Percentiles rank a stretch among this genome's conserved stretches.
Evolutionary conservation across 2,888 invertebrate species (phyloP).

Genomic region (Nesidiocoris tenuis): DNA sequence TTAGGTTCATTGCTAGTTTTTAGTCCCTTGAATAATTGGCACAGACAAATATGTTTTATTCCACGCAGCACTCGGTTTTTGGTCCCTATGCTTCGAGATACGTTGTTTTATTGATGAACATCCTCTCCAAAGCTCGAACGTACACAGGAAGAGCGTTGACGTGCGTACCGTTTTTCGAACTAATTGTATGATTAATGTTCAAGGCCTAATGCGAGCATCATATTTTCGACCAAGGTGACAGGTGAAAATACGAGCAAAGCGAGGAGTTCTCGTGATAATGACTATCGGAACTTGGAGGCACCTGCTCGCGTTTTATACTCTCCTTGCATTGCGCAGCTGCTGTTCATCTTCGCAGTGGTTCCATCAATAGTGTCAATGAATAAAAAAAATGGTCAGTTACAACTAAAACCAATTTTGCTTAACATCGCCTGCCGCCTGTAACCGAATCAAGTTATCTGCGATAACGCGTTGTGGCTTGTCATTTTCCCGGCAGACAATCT

Average conservation of each 20-base stretch:
- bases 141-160: conserved; percentile 32
- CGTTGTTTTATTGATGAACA: background rate
- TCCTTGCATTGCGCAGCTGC: too few species aligned
- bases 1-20: too few species aligned
- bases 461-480: too few species aligned
- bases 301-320: conserved; percentile 8
- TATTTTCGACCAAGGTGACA: conserved; percentile 33
- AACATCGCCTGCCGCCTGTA: too few species aligned
- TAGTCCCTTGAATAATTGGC: too few species aligned
- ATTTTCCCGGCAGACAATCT: too few species aligned
- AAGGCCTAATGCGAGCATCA: conserved; percentile 29
- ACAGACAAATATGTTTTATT: too few species aligned
- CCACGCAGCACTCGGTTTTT: too few species aligned
- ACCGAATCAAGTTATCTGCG: too few species aligned
- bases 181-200: conserved; percentile 22
- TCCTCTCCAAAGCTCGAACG: background rate
- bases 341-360: conserved; percentile 10
- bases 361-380: conserved; percentile 31
- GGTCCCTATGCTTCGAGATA: too few species aligned
- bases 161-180: conserved; percentile 6
- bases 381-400: too few species aligned
- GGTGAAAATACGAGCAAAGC: conserved; percentile 33
- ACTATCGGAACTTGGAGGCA: conserved; percentile 3
- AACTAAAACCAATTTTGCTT: too few species aligned
- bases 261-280: conserved; percentile 28